phyloP scores from a whole-genome alignment of 1,140 invertebrate species.

The Stegodyphus dumicola region DNA sequence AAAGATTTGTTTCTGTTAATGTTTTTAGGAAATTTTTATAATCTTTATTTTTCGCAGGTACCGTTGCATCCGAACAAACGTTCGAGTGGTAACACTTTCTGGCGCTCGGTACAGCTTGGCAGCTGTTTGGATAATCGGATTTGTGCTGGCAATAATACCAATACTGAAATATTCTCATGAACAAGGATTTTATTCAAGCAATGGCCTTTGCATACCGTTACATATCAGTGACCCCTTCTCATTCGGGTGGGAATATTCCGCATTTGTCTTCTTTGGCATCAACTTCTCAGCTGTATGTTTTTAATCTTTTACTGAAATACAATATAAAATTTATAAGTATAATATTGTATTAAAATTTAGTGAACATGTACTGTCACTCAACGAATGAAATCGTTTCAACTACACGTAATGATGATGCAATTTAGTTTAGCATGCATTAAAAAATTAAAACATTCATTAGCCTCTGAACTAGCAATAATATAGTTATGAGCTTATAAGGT shows the following conservation, averaged over 20 bases:
- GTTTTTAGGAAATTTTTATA: neutral
- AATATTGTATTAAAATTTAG: neutral
- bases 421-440: too few relatives aligned
- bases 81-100: conserved; percentile 54
- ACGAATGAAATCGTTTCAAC: too few relatives aligned
- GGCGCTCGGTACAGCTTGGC: conserved; percentile 53
- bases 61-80: conserved; percentile 63
- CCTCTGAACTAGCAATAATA: too few relatives aligned
- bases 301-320: neutral
- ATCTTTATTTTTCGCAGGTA: conserved; percentile 65
- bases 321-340: neutral
- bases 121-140: conserved; percentile 61
- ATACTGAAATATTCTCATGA: conserved; percentile 56
- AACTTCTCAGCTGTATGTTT: conserved; percentile 66
- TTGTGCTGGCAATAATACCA: conserved; percentile 63
- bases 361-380: too few relatives aligned
- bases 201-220: conserved; percentile 68
- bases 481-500: too few relatives aligned
- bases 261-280: conserved; percentile 68
- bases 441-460: too few relatives aligned
- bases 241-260: conserved; percentile 68
- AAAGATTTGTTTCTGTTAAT: too few relatives aligned
- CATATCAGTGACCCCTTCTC: conserved; percentile 68
- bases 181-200: conserved; percentile 66
- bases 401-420: too few relatives aligned